Conservation (phyloP, 2,888 invertebrate species). For the Ormyrus nitidulus region DNA sequence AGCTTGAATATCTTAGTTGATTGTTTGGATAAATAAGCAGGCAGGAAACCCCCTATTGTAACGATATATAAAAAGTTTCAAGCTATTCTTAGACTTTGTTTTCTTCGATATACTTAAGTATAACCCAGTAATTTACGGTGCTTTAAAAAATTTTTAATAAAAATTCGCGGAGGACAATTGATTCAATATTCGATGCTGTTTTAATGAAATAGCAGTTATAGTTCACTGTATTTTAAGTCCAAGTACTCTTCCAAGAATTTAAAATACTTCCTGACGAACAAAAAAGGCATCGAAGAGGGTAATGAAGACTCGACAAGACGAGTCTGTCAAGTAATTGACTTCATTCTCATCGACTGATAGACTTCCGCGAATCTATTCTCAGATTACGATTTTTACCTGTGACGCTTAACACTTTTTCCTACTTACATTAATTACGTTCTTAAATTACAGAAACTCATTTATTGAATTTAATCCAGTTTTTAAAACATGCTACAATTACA, state of each 20-base stretch:
- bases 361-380: slow-evolving; percentile 55
- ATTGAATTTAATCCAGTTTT: background rate
- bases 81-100: background rate
- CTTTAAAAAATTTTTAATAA: too few relatives aligned
- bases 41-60: background rate
- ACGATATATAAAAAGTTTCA: background rate
- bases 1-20: slow-evolving; percentile 3
- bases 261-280: slow-evolving; percentile 35
- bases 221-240: too few relatives aligned
- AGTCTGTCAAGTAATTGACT: slow-evolving; percentile 51
- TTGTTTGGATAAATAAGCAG: slow-evolving; percentile 7
- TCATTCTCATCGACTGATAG: slow-evolving; percentile 49
- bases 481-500: background rate
- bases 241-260: slow-evolving; percentile 52
- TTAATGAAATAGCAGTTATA: too few relatives aligned
- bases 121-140: background rate
- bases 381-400: slow-evolving; percentile 7
- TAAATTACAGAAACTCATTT: too few relatives aligned
- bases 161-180: too few relatives aligned
- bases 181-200: too few relatives aligned
- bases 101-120: background rate
- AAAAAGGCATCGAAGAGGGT: slow-evolving; percentile 38
- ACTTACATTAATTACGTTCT: too few relatives aligned
- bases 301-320: slow-evolving; percentile 57
- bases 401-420: background rate